Conservation (phyloP, 1,140 invertebrate species). For the Tetragnatha versicolor region DNA sequence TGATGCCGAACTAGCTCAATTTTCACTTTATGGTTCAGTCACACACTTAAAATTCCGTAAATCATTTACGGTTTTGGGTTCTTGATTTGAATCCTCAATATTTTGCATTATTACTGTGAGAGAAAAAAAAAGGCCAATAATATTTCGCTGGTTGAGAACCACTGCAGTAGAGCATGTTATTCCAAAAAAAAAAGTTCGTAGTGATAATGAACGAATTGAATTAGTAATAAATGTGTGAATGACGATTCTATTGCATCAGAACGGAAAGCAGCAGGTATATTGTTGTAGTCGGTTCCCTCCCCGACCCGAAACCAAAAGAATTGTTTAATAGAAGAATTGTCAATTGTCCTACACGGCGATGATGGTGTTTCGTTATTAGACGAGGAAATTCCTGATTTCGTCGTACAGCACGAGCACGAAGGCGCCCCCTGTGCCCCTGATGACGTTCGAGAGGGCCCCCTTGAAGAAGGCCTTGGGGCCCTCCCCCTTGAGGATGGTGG, state of each 20-base stretch:
- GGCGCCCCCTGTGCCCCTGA: slow-evolving; percentile 81
- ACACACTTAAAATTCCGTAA: too few relatives aligned
- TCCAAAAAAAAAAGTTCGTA: neutral
- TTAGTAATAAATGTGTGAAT: neutral
- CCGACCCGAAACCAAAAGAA: neutral
- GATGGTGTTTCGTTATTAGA: too few relatives aligned
- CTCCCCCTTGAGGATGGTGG: slow-evolving; percentile 76
- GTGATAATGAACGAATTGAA: neutral
- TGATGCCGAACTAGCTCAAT: too few relatives aligned
- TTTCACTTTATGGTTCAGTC: too few relatives aligned
- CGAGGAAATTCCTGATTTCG: slow-evolving; percentile 71
- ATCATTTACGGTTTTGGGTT: too few relatives aligned
- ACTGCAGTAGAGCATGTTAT: too few relatives aligned
- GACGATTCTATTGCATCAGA: neutral
- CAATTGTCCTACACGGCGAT: too few relatives aligned
- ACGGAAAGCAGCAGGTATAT: neutral
- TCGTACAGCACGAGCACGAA: slow-evolving; percentile 83
- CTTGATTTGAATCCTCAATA: too few relatives aligned
- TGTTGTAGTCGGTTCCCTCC: too few relatives aligned
- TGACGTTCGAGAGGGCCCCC: slow-evolving; percentile 79
- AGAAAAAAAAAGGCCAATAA: too few relatives aligned
- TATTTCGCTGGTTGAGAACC: too few relatives aligned
- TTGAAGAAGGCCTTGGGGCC: slow-evolving; percentile 82
- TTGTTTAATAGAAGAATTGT: slow-evolving; percentile 27
- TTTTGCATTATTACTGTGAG: too few relatives aligned